A percentile compares a stretch with the other conserved stretches of the same genome.
Evolutionary conservation across 2,113 vertebrate species (phyloP).

Genomic region (Bufo bufo): DNA sequence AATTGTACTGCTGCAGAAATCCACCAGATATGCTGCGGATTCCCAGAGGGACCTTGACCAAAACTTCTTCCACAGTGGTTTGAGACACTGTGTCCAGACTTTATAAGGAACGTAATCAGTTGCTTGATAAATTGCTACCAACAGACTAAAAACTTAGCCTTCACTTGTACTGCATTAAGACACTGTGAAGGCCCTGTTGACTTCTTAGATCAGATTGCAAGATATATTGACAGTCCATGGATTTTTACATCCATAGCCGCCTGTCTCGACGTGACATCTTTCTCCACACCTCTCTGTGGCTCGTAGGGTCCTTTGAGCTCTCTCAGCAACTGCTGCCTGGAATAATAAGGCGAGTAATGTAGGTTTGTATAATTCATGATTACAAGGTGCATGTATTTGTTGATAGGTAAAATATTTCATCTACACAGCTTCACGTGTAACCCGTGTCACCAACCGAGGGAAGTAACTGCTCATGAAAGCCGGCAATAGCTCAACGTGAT

Average conservation of each 20-base stretch:
- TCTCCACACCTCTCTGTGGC: conserved; percentile 18
- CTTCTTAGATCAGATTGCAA: not conserved
- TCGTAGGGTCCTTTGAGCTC: conserved; percentile 51
- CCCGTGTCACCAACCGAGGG: not conserved
- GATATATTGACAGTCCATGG: not conserved
- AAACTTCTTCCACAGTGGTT: not conserved
- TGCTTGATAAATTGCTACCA: not conserved
- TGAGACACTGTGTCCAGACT: not conserved
- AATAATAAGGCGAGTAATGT: conserved; percentile 62
- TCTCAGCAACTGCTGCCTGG: conserved; percentile 62
- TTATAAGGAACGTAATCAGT: not conserved
- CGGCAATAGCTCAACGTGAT: not conserved
- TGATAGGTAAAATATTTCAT: conserved; percentile 70
- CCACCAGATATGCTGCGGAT: too few species aligned
- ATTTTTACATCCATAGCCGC: not conserved
- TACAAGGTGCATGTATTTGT: conserved; percentile 67
- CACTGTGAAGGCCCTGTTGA: not conserved
- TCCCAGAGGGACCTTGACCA: not conserved
- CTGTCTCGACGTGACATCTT: conserved; percentile 24
- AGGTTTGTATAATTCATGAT: conserved; percentile 77
- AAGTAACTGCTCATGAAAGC: not conserved
- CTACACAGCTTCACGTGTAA: conserved; percentile 54
- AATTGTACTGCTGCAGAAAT: too few species aligned
- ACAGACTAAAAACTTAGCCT: not conserved
- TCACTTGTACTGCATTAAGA: not conserved